phyloP scores from a whole-genome alignment of 2,888 invertebrate species.

The Frankliniella fusca region DNA sequence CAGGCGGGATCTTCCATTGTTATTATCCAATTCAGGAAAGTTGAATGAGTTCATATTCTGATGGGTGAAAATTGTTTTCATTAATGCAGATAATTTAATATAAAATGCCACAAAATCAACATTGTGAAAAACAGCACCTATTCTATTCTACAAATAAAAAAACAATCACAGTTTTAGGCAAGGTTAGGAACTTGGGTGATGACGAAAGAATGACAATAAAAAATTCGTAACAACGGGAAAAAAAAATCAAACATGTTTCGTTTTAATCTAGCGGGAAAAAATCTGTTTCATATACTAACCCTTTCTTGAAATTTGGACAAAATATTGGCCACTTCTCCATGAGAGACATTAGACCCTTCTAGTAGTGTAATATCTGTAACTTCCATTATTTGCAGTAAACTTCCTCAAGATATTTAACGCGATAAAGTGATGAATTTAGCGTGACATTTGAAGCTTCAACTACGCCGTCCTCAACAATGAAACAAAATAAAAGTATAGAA shows the following conservation, averaged over 20 bases:
- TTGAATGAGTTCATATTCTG: slow-evolving; percentile 56
- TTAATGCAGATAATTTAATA: not conserved
- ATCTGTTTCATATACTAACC: not conserved
- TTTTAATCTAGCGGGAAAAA: not conserved
- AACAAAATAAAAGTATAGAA: not conserved
- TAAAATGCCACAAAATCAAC: not conserved
- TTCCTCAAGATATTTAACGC: not conserved
- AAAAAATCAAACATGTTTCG: not conserved
- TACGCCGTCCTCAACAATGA: not conserved
- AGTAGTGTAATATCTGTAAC: not conserved
- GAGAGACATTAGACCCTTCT: not conserved
- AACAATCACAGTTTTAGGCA: not conserved
- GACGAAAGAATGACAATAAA: not conserved
- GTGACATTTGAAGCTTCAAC: not conserved
- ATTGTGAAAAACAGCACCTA: not conserved
- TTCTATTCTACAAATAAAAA: not conserved
- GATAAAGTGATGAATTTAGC: not conserved
- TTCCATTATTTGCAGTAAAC: not conserved
- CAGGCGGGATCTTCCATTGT: slow-evolving; percentile 53
- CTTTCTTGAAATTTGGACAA: not conserved
- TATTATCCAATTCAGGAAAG: slow-evolving; percentile 59
- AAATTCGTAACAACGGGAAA: not conserved
- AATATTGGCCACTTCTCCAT: not conserved
- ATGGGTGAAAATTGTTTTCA: slow-evolving; percentile 39
- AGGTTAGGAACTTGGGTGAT: not conserved